phyloP scores from a whole-genome alignment of 2,888 invertebrate genomes.

The Atethmia centrago region DNA sequence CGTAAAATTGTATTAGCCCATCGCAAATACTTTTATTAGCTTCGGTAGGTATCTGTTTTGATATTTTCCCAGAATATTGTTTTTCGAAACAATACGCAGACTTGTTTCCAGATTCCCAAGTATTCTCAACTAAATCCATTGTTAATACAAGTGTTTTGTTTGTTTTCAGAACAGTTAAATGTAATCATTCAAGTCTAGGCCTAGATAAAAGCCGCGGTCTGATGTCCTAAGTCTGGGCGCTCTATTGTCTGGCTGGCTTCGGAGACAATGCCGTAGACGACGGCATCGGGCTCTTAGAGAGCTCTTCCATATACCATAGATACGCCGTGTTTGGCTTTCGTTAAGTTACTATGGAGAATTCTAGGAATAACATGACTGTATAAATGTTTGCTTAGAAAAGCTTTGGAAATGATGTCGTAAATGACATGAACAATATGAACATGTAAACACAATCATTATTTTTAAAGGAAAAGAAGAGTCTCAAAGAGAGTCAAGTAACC shows the following conservation, averaged over 20 bases:
- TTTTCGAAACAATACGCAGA: not conserved
- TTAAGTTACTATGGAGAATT: slow-evolving; percentile 11
- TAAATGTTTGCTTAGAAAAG: not conserved
- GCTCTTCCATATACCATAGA: slow-evolving; percentile 26
- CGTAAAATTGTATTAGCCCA: slow-evolving; percentile 18
- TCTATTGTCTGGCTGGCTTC: slow-evolving; percentile 60
- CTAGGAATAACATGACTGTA: not conserved
- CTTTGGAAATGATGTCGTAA: not conserved
- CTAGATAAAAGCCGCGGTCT: slow-evolving; percentile 57
- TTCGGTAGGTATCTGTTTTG: not conserved
- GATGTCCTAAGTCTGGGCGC: slow-evolving; percentile 54
- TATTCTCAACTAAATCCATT: not conserved
- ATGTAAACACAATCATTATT: not conserved
- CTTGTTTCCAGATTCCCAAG: not conserved
- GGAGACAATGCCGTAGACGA: slow-evolving; percentile 54
- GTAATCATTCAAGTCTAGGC: slow-evolving; percentile 46
- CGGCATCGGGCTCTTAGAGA: slow-evolving; percentile 28
- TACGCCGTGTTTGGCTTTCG: slow-evolving; percentile 20
- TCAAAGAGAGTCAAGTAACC: not conserved
- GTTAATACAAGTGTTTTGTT: slow-evolving; percentile 15
- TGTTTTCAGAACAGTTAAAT: slow-evolving; percentile 29
- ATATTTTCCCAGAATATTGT: slow-evolving; percentile 10
- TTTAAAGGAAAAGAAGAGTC: too few species aligned
- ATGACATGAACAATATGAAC: not conserved
- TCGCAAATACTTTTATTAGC: slow-evolving; percentile 6